phyloP scores from a whole-genome alignment of 2,888 invertebrate genomes.

The Abscondita cerata region DNA sequence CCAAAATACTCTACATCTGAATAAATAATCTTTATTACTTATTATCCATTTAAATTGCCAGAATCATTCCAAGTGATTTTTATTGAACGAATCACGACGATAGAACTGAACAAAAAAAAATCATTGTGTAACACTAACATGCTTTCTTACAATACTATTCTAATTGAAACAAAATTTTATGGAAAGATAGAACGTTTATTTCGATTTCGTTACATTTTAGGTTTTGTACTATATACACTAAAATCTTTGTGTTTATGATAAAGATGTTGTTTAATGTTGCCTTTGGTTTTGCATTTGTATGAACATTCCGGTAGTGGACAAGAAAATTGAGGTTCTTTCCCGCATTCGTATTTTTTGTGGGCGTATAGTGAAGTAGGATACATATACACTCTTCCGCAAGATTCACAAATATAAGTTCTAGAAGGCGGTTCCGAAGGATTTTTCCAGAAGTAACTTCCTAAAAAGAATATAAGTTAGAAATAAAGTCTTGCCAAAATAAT shows the following conservation, averaged over 20 bases:
- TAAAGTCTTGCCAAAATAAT: no score
- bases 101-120: no score
- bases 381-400: constrained; percentile 63
- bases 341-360: constrained; percentile 64
- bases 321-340: constrained; percentile 52
- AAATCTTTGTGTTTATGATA: constrained; percentile 10
- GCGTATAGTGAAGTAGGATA: constrained; percentile 63
- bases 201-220: no score
- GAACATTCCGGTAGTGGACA: constrained; percentile 5
- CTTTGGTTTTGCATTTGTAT: constrained; percentile 11
- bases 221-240: not conserved
- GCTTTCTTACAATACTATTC: no score
- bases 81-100: no score
- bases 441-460: not conserved
- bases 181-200: no score
- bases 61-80: no score
- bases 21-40: no score
- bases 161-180: no score
- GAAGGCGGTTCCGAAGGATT: not conserved
- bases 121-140: no score
- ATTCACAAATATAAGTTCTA: not conserved
- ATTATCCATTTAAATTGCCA: no score
- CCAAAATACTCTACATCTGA: no score
- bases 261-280: constrained; percentile 14
- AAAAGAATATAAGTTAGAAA: not conserved